Evolutionary conservation across 1,140 invertebrate genomes (phyloP).

Genomic region (Galleria mellonella): DNA sequence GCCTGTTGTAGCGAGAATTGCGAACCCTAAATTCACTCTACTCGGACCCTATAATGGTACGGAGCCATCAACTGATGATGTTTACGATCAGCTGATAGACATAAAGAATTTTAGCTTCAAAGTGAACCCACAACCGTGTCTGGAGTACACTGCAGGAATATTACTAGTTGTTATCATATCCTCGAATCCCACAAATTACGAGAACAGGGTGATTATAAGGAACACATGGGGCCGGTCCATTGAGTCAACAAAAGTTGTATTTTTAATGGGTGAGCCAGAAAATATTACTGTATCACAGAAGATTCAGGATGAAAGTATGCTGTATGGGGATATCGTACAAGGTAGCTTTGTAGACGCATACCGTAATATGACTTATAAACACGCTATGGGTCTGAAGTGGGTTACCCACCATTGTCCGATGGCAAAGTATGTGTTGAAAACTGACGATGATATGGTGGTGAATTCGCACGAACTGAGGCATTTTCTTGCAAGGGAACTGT

Average conservation of each 20-base stretch:
- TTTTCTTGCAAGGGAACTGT: conserved; percentile 76
- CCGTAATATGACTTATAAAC: conserved; percentile 91
- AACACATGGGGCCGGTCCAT: conserved; percentile 79
- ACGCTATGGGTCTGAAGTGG: conserved; percentile 90
- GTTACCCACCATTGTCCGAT: conserved; percentile 80
- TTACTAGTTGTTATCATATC: conserved; percentile 80
- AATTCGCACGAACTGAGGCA: conserved; percentile 79
- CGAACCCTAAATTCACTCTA: conserved; percentile 22
- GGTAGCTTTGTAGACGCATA: conserved; percentile 87
- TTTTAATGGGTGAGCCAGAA: conserved; percentile 80
- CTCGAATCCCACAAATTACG: conserved; percentile 78
- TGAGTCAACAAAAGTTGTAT: conserved; percentile 75
- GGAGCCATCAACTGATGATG: conserved; percentile 16
- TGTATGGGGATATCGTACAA: conserved; percentile 83
- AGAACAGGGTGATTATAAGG: conserved; percentile 77
- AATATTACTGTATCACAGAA: conserved; percentile 50
- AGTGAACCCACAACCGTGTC: conserved; percentile 74
- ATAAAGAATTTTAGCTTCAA: conserved; percentile 75
- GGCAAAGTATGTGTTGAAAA: conserved; percentile 84
- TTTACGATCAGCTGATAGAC: conserved; percentile 67
- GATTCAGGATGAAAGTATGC: conserved; percentile 77
- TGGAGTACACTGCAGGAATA: conserved; percentile 49
- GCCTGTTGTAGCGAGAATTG: conserved; percentile 8
- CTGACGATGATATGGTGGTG: conserved; percentile 88
- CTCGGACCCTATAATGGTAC: conserved; percentile 21